Conservation (phyloP, 2,797 vertebrate species). For the Natrix natrix region DNA sequence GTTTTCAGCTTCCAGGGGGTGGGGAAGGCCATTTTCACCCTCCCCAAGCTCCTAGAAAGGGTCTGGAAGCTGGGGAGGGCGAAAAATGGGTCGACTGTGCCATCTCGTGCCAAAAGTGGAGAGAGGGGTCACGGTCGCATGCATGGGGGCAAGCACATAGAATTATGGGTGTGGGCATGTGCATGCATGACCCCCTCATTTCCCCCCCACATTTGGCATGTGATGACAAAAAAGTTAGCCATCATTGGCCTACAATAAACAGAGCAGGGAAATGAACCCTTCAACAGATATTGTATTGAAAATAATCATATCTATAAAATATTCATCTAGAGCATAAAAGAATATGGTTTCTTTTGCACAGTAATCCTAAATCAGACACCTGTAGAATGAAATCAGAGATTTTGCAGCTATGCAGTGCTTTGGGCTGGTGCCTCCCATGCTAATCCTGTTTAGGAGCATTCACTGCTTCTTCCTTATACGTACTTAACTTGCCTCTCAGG, state of each 20-base stretch:
- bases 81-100: too few species aligned
- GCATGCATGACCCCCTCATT: too few species aligned
- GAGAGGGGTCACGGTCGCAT: too few species aligned
- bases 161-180: too few species aligned
- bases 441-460: not conserved
- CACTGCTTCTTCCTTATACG: not conserved
- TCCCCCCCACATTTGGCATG: too few species aligned
- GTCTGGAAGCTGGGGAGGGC: too few species aligned
- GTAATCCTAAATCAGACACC: not conserved
- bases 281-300: not conserved
- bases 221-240: too few species aligned
- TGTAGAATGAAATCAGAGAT: not conserved
- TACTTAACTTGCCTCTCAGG: not conserved
- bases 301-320: not conserved
- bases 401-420: not conserved
- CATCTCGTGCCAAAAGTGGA: too few species aligned
- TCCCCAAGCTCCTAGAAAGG: too few species aligned
- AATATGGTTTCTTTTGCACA: not conserved
- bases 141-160: too few species aligned
- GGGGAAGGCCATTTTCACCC: too few species aligned
- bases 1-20: too few species aligned
- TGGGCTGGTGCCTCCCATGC: not conserved
- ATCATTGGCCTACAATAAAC: not conserved
- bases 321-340: not conserved
- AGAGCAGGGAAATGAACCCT: not conserved